phyloP scores from a whole-genome alignment of 2,888 invertebrate species.

The Busseola fusca region DNA sequence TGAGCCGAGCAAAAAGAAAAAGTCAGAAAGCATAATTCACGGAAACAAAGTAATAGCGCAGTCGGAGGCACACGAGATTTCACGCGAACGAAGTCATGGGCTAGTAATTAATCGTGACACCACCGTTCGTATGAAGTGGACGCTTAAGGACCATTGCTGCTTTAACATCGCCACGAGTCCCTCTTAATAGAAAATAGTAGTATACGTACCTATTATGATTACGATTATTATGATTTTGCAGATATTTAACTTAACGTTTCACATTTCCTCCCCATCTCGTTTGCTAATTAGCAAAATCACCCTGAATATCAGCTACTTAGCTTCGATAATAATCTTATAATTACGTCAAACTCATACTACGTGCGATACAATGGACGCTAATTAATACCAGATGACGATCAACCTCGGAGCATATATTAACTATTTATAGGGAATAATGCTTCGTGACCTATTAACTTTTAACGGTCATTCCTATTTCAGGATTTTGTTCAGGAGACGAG shows the following conservation, averaged over 20 bases:
- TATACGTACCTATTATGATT: background rate
- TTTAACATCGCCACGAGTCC: background rate
- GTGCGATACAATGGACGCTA: conserved; percentile 47
- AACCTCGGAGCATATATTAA: background rate
- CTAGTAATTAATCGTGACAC: no score
- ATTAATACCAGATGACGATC: conserved; percentile 63
- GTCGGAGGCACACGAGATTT: no score
- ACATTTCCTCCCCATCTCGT: background rate
- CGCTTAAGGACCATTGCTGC: background rate
- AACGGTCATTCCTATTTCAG: conserved; percentile 58
- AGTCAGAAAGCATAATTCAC: no score
- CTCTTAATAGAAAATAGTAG: background rate
- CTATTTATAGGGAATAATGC: conserved; percentile 57
- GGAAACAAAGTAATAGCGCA: no score
- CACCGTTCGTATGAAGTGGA: background rate
- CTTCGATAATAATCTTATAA: conserved; percentile 30
- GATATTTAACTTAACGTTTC: background rate
- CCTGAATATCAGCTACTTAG: conserved; percentile 33
- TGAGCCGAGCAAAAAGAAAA: background rate
- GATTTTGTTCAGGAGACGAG: conserved; percentile 10
- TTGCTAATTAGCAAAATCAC: conserved; percentile 34
- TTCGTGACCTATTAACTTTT: conserved; percentile 59
- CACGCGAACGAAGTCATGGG: no score
- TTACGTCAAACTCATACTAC: conserved; percentile 23
- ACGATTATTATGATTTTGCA: background rate